These are phyloP conservation scores for Metaphire vulgaris DNA, from an alignment of 1,140 invertebrate genomes.

Conservation along the genomic window DNA sequence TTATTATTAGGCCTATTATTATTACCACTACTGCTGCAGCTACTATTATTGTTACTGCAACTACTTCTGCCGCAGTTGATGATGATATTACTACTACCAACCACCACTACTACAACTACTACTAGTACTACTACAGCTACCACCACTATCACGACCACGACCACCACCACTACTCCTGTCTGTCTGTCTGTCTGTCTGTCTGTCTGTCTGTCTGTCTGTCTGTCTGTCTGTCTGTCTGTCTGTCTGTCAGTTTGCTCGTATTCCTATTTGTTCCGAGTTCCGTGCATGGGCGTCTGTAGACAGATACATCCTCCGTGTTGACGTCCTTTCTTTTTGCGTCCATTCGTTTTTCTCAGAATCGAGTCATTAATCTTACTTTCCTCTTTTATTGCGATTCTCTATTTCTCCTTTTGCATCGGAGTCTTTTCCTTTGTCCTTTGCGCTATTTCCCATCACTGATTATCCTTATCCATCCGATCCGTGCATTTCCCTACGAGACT, in stretches of 20 bases:
- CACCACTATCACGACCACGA: not conserved
- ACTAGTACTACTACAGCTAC: not conserved
- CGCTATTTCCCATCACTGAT: not conserved
- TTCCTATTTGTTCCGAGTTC: not conserved
- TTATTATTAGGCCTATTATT: too few species aligned
- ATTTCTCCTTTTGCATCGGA: not conserved
- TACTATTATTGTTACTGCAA: too few species aligned
- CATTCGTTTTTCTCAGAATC: too few species aligned
- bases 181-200: not conserved
- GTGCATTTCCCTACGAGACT: too few species aligned
- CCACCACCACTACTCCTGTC: not conserved
- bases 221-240: not conserved
- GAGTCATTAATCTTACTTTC: too few species aligned
- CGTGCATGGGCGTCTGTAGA: too few species aligned
- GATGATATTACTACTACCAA: too few species aligned
- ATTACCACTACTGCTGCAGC: too few species aligned
- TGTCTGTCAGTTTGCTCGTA: not conserved
- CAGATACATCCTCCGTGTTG: too few species aligned
- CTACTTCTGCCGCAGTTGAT: too few species aligned
- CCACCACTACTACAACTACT: not conserved
- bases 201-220: not conserved
- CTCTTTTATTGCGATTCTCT: not conserved
- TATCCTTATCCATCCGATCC: too few species aligned
- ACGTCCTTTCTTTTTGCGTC: too few species aligned
- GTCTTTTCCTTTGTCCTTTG: not conserved